phyloP scores from a whole-genome alignment of 2,113 vertebrate genomes.

The Triplophysa rosa region DNA sequence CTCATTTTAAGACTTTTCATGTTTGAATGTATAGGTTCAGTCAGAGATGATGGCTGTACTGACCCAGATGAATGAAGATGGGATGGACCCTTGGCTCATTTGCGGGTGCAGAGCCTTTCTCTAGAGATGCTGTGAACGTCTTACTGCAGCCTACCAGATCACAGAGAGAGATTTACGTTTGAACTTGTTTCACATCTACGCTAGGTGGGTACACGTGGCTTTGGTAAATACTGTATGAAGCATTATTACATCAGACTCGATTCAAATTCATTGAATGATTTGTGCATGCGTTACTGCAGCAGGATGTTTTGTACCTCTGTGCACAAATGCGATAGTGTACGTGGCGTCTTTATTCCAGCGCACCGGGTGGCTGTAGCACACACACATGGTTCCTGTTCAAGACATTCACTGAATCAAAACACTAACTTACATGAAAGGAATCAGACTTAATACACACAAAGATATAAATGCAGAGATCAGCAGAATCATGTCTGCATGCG shows the following conservation, averaged over 20 bases:
- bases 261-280: neutral
- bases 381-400: slow-evolving; percentile 83
- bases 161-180: neutral
- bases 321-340: slow-evolving; percentile 84
- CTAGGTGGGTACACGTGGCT: neutral
- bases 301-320: slow-evolving; percentile 78
- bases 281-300: neutral
- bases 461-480: neutral
- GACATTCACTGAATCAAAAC: slow-evolving; percentile 2
- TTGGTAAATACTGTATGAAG: neutral
- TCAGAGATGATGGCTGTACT: slow-evolving; percentile 52
- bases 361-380: slow-evolving; percentile 80
- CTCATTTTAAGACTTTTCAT: neutral
- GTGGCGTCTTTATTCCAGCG: slow-evolving; percentile 69
- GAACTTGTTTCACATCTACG: neutral
- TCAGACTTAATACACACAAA: neutral
- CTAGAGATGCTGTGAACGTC: slow-evolving; percentile 80
- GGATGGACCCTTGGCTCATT: slow-evolving; percentile 65
- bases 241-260: neutral
- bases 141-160: slow-evolving; percentile 81
- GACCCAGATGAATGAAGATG: slow-evolving; percentile 88
- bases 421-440: neutral
- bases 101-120: slow-evolving; percentile 55
- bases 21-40: neutral
- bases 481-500: neutral